Percentiles rank a stretch among this genome's conserved stretches.
phyloP scores from a whole-genome alignment of 92 coral and sea anemone genomes.

The Epizoanthus illoricatus region DNA sequence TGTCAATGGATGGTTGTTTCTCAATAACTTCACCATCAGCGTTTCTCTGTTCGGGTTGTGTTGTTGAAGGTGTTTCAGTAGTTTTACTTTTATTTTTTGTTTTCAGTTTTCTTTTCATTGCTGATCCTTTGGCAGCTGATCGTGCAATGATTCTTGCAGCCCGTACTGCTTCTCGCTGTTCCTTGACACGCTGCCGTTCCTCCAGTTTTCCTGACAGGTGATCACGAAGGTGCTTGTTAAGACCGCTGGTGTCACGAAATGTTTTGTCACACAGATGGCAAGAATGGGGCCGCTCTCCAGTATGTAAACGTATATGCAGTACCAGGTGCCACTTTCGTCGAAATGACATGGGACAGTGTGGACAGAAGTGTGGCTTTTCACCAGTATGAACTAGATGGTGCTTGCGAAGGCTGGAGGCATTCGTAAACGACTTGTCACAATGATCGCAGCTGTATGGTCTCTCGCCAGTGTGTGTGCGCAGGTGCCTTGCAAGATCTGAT shows the following conservation, averaged over 20 bases:
- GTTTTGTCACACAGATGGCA: slow-evolving; percentile 41
- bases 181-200: slow-evolving; percentile 28
- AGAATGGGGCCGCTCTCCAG: slow-evolving; percentile 30
- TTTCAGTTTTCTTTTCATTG: background rate
- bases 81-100: background rate
- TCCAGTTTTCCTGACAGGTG: slow-evolving; percentile 33
- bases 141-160: slow-evolving; percentile 35
- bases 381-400: slow-evolving; percentile 41
- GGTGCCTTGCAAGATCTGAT: slow-evolving; percentile 35
- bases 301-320: slow-evolving; percentile 32
- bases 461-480: slow-evolving; percentile 39
- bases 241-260: slow-evolving; percentile 32
- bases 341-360: slow-evolving; percentile 35
- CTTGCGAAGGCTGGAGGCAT: slow-evolving; percentile 33
- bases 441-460: slow-evolving; percentile 37
- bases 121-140: slow-evolving; percentile 10
- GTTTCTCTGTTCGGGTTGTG: background rate
- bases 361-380: slow-evolving; percentile 34
- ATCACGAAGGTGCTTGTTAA: slow-evolving; percentile 38
- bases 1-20: background rate
- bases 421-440: slow-evolving; percentile 33
- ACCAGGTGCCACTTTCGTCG: slow-evolving; percentile 36
- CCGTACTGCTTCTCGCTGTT: slow-evolving; percentile 31
- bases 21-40: background rate
- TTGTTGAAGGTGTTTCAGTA: background rate